Evolutionary conservation across 2,888 invertebrate genomes (phyloP), one percentile per base, ranked within the genome.

Genomic region (Drosophila subquinaria): DNA sequence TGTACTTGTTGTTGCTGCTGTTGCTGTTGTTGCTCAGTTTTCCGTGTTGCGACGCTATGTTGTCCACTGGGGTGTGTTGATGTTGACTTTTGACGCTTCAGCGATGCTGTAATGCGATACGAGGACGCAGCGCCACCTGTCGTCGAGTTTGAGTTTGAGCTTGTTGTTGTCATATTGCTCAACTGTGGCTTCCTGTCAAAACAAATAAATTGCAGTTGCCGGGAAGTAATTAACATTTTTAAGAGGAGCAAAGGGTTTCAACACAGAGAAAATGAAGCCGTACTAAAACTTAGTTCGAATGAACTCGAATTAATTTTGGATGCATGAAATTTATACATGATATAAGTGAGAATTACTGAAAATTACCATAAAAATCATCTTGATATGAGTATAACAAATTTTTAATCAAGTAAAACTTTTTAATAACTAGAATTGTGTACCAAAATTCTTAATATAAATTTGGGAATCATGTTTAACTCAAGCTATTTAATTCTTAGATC

Each of bases 11-110:
- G 55, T 1, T 73, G 61, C 1, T 68, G 61, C 2, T 68, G 56
- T 36, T 66, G 60, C 20, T 77, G 64, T 13, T 77, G 61, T 15
- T 72, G 75, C 33, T 67, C 67, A 1, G 63, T 52, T 47, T 76
- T 74, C 33, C 67, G 70, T 50, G 81, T 59, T 50, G 81, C 62
- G 15, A 78, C 72, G 23, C 71, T 73, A 27, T 90, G 71, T 48
- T 90, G 90, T 68, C 91, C 91, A 78, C 91, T 92, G 35, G 91
- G 81, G 59, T 92, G 92, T 63, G 89, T 89, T 79, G 84, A 83
- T 17, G 76, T 79, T 72, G 91, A 89, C 61, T 89, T 91, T 71
- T 91, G 90, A 56, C 91, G 88, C 73, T 88, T 91, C 36, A 90
- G 74, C n/a, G 90, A 81, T 60, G 89, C 56, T 51, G 91, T 84